Evolutionary conservation across 1,140 invertebrate species (phyloP).

Genomic region (Neoseiulus cucumeris): DNA sequence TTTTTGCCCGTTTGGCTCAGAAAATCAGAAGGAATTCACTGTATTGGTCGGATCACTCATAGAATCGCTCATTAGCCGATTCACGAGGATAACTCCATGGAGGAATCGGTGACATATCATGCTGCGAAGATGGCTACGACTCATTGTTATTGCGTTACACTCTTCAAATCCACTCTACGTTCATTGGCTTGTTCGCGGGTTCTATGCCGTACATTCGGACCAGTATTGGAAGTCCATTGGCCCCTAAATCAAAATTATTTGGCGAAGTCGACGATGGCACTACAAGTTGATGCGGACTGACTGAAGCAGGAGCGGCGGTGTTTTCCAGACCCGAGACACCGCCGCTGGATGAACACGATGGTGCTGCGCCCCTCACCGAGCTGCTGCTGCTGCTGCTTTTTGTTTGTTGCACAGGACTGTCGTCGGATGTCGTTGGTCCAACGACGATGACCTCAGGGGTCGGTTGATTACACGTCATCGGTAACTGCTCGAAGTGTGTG

Average conservation of each 20-base stretch:
- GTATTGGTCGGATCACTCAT: no score
- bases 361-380: not conserved
- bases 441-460: not conserved
- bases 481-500: not conserved
- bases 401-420: not conserved
- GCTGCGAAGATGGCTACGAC: no score
- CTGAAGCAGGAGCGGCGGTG: constrained; percentile 1
- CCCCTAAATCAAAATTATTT: constrained; percentile 15
- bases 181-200: constrained; percentile 20
- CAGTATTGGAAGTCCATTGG: constrained; percentile 15
- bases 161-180: constrained; percentile 19
- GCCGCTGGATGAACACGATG: not conserved
- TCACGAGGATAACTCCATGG: no score
- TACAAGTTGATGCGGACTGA: constrained; percentile 11
- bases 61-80: no score
- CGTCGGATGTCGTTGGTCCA: not conserved
- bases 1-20: no score
- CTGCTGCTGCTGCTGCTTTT: not conserved
- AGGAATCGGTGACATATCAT: no score
- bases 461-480: not conserved
- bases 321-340: not conserved
- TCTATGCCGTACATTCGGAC: constrained; percentile 19
- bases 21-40: no score
- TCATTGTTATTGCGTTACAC: no score
- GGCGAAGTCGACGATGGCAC: not conserved